Base-by-base conservation (phyloP, 37 sponge, comb jelly and placozoan species). In the Spongilla lacustris region DNA sequence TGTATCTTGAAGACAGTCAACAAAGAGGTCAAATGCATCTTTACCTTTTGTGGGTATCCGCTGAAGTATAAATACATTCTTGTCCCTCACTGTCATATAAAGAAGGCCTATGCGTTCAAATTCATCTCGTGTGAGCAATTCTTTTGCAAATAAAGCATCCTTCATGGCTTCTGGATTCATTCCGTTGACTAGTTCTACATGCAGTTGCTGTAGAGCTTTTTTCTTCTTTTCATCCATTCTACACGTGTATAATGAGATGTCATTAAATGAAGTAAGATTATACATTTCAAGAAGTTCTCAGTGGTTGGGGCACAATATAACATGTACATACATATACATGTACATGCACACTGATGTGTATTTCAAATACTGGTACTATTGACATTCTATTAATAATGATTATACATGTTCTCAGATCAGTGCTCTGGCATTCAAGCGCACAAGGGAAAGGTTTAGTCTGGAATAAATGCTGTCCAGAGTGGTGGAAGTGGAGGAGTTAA, bases 101-200 rank as follows among this genome's bases (percentile, higher is more conserved):
- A 84, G 89, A 19, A 89, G 84, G 30, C 41, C 46, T 14, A 89
- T 25, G 14, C 80, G 72, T 34, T 89, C 89, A 29, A 79, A 33
- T 27, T 89, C 89, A 67, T 89, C 89, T 11, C 14, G 70, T 23
- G 84, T 89, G 26, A 89, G 73, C 73, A 89, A 38, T 22, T 78
- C 22, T 32, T 58, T 83, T 29, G 67, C 26, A 48, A 41, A 89
- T 9, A 89, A 67, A 17, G 23, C 34, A n/a, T 49, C 28, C 31
- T 77, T 76, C 84, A 89, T 67, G 48, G 21, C 66, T 32, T 83
- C 84, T 2, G 89, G 89, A 79, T 89, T 78, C 84, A 89, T 89
- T 41, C 78, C 27, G 5, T 31, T 12, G 24, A 67, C 46, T 49
- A 89, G 73, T 38, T 83, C 74, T 24, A 89, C 89, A 17, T 84